phyloP scores from a whole-genome alignment of 2,113 vertebrate genomes.

The Oncorhynchus keta region DNA sequence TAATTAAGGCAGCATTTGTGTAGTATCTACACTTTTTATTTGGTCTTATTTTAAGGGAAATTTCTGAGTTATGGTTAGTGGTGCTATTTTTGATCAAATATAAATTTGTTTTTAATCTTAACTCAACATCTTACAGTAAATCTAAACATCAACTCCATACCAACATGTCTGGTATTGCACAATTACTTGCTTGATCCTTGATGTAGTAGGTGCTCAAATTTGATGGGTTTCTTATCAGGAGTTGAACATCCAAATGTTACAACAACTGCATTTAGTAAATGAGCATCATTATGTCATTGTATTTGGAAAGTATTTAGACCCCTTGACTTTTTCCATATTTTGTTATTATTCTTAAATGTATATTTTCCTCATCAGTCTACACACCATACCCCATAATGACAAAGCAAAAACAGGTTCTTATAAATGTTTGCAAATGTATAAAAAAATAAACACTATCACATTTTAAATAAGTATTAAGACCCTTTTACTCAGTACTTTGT shows the following conservation, averaged over 20 bases:
- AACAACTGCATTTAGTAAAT: not conserved
- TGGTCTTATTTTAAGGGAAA: not conserved
- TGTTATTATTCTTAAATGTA: too few species aligned
- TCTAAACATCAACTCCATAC: not conserved
- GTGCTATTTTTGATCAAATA: not conserved
- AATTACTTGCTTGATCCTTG: not conserved
- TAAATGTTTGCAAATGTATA: too few species aligned
- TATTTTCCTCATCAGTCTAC: too few species aligned
- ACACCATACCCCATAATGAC: too few species aligned
- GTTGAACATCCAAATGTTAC: not conserved
- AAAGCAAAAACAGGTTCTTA: too few species aligned
- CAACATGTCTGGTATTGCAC: not conserved
- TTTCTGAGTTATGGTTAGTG: not conserved
- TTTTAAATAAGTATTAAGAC: too few species aligned
- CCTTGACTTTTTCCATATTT: too few species aligned
- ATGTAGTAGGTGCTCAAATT: not conserved
- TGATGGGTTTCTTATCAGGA: not conserved
- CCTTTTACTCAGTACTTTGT: too few species aligned
- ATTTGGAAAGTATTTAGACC: too few species aligned
- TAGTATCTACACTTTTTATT: conserved; percentile 7
- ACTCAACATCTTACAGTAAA: not conserved
- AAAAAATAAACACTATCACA: too few species aligned
- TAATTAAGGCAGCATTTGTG: not conserved
- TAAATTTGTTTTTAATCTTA: not conserved
- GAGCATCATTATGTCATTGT: not conserved